Conservation (phyloP, 2,113 vertebrate genomes). For the Cygnus atratus region DNA sequence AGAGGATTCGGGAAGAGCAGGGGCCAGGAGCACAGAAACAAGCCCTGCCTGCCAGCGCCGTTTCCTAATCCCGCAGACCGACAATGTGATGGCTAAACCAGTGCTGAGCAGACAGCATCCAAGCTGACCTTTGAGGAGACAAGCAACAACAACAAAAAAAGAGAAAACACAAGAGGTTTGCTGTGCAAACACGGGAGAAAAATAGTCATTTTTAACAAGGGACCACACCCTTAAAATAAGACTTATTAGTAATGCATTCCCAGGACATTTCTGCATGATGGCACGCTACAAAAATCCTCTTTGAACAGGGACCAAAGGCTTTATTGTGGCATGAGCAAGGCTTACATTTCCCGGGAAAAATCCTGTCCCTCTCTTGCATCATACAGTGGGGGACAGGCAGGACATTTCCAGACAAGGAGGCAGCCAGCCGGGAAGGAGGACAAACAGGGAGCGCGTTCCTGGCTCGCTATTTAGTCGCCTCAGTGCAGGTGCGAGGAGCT, state of each 20-base stretch:
- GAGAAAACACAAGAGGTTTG: slow-evolving; percentile 47
- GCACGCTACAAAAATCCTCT: slow-evolving; percentile 49
- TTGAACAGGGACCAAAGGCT: slow-evolving; percentile 12
- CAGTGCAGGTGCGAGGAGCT: slow-evolving; percentile 9
- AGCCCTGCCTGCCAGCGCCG: background rate
- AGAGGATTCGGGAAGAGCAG: background rate
- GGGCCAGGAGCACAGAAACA: slow-evolving; percentile 26
- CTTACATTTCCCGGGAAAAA: slow-evolving; percentile 17
- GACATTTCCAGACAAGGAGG: slow-evolving; percentile 43
- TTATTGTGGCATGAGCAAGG: slow-evolving; percentile 19
- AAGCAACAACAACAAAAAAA: background rate
- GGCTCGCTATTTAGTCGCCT: slow-evolving; percentile 29
- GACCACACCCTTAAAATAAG: slow-evolving; percentile 47
- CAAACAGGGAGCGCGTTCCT: slow-evolving; percentile 41
- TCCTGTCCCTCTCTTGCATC: slow-evolving; percentile 37
- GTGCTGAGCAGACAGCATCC: slow-evolving; percentile 44
- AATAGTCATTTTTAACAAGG: slow-evolving; percentile 34
- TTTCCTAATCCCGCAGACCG: slow-evolving; percentile 46
- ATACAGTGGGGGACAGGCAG: background rate
- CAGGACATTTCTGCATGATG: slow-evolving; percentile 47
- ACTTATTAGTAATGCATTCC: slow-evolving; percentile 21
- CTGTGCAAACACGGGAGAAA: background rate
- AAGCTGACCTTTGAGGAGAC: slow-evolving; percentile 49
- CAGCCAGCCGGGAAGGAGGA: background rate
- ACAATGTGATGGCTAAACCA: slow-evolving; percentile 41